Evolutionary conservation across 1,140 invertebrate species (phyloP).

Genomic region (Campodea augens): DNA sequence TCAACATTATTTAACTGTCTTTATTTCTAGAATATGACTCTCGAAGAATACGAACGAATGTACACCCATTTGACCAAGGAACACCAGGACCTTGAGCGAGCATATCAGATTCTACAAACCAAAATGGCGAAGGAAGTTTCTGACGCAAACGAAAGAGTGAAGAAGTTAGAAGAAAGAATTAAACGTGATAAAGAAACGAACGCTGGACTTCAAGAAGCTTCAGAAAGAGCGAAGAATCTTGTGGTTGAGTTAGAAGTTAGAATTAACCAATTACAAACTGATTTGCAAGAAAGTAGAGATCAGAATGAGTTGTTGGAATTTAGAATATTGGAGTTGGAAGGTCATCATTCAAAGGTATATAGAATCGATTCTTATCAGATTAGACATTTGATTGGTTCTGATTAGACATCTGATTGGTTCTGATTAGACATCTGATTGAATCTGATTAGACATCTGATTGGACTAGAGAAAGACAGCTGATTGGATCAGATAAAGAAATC

Average conservation of each 20-base stretch:
- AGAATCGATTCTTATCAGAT: too few species aligned
- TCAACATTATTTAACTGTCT: too few species aligned
- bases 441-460: too few species aligned
- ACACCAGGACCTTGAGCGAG: conserved; percentile 13
- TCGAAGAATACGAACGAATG: conserved; percentile 22
- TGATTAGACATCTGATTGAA: too few species aligned
- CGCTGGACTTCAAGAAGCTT: conserved; percentile 1
- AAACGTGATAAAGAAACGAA: neutral
- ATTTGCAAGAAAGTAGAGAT: conserved; percentile 32
- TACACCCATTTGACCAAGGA: conserved; percentile 25
- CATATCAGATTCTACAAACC: conserved; percentile 14
- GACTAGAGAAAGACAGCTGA: too few species aligned
- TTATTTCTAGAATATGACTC: too few species aligned
- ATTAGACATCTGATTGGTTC: too few species aligned
- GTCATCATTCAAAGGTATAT: conserved; percentile 18
- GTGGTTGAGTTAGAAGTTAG: conserved; percentile 20
- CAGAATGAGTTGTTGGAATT: conserved; percentile 38
- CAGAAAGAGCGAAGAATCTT: conserved; percentile 16
- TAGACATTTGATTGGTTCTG: too few species aligned
- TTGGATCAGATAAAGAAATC: too few species aligned
- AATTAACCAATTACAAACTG: conserved; percentile 22
- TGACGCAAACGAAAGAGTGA: neutral
- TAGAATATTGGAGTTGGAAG: conserved; percentile 34
- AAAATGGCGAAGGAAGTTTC: neutral
- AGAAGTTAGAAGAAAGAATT: neutral